phyloP scores from a whole-genome alignment of 2,797 vertebrate species.

The Smutsia temminckii region DNA sequence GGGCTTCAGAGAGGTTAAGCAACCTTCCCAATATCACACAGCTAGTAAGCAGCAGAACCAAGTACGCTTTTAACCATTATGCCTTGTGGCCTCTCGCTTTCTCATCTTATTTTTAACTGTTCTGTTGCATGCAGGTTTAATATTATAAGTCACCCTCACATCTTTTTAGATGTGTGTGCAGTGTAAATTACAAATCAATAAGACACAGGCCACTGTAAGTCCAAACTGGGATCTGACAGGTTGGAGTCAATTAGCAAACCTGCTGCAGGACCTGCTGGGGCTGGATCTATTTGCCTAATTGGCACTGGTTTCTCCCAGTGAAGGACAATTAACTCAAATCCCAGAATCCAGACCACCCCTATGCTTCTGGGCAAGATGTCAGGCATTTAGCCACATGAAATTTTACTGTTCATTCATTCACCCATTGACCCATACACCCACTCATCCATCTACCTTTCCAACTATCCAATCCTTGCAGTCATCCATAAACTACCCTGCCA shows the following conservation, averaged over 20 bases:
- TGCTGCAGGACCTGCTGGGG: conserved; percentile 63
- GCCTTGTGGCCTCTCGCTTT: neutral
- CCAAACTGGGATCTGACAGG: conserved; percentile 43
- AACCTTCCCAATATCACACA: neutral
- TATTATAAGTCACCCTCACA: conserved; percentile 51
- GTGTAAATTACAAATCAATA: conserved; percentile 71
- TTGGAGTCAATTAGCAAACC: conserved; percentile 75
- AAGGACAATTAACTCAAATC: conserved; percentile 78
- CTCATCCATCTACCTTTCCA: conserved; percentile 45
- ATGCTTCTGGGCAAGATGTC: conserved; percentile 72
- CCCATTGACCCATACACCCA: conserved; percentile 37
- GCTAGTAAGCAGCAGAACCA: neutral
- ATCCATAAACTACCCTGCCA: neutral
- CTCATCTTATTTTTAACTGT: conserved; percentile 16
- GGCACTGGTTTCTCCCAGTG: conserved; percentile 66
- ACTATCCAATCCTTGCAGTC: neutral
- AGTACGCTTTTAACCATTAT: neutral
- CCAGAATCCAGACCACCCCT: conserved; percentile 69
- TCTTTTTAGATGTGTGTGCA: conserved; percentile 52
- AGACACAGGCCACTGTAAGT: conserved; percentile 56
- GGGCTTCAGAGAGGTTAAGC: conserved; percentile 47
- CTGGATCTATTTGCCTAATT: conserved; percentile 77
- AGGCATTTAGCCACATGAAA: conserved; percentile 58
- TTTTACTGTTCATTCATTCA: conserved; percentile 62
- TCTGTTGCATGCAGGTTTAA: conserved; percentile 10